Evolutionary conservation across 2,888 invertebrate genomes (phyloP).

Genomic region (Reticulitermes lucifugus): DNA sequence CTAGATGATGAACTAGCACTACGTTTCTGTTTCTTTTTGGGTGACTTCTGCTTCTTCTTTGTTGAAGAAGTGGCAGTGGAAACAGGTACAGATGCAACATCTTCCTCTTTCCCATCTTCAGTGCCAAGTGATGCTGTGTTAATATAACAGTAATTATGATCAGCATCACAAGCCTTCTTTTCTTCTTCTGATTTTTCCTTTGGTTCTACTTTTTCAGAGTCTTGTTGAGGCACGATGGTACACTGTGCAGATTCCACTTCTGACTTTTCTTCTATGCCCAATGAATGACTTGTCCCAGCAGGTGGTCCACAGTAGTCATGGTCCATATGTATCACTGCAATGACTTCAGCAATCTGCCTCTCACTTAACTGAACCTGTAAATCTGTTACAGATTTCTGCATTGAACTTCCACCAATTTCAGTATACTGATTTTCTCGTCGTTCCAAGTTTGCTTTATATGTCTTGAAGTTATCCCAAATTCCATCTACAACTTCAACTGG

Average conservation of each 20-base stretch:
- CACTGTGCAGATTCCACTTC: not conserved
- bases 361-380: not conserved
- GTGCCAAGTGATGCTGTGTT: constrained; percentile 47
- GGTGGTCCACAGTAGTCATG: constrained; percentile 78
- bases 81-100: not conserved
- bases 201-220: constrained; percentile 46
- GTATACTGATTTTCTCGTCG: constrained; percentile 61
- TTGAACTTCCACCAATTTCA: constrained; percentile 24
- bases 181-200: constrained; percentile 62
- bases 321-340: constrained; percentile 66
- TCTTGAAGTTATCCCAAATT: constrained; percentile 83
- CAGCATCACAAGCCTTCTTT: constrained; percentile 54
- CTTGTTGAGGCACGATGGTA: not conserved
- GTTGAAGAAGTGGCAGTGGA: constrained; percentile 59
- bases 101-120: constrained; percentile 35
- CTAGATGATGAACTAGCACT: constrained; percentile 74
- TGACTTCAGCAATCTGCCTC: constrained; percentile 12
- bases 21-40: constrained; percentile 62
- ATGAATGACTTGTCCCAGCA: constrained; percentile 30
- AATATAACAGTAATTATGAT: constrained; percentile 63
- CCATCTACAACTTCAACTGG: constrained; percentile 75
- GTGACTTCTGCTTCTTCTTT: constrained; percentile 67
- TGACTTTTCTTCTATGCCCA: not conserved
- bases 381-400: not conserved
- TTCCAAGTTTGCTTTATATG: constrained; percentile 77